phyloP scores from a whole-genome alignment of 2,797 vertebrate species.

The Melanotaenia nigrans region DNA sequence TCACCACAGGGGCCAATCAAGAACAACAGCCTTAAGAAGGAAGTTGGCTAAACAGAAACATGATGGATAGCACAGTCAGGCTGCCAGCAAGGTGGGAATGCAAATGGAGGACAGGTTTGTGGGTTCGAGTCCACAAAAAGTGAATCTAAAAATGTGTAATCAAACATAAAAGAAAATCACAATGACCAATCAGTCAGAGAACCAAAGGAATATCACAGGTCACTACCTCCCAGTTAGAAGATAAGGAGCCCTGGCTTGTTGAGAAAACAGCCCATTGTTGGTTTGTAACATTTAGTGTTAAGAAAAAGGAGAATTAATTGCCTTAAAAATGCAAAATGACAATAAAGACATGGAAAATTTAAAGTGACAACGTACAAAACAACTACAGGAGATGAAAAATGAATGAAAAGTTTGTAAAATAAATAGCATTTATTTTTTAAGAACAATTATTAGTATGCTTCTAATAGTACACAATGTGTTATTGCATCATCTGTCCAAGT shows the following conservation, averaged over 20 bases:
- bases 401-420: not conserved
- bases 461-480: no score
- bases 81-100: not conserved
- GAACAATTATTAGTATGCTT: no score
- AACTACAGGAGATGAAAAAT: not conserved
- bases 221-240: not conserved
- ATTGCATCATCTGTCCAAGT: not conserved
- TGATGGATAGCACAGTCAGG: not conserved
- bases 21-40: conserved; percentile 4
- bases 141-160: not conserved
- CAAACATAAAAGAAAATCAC: not conserved
- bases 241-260: not conserved
- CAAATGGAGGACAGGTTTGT: not conserved
- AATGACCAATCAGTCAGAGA: not conserved
- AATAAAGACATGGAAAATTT: not conserved
- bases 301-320: not conserved
- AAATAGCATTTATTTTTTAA: no score
- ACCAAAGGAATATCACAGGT: not conserved
- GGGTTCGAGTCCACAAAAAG: not conserved
- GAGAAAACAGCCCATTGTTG: not conserved
- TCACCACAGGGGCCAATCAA: conserved; percentile 17
- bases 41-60: not conserved
- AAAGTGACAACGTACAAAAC: not conserved
- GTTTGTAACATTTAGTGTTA: not conserved
- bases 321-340: not conserved